Evolutionary conservation across 2,113 vertebrate species (phyloP).

Genomic region (Cebus imitator): DNA sequence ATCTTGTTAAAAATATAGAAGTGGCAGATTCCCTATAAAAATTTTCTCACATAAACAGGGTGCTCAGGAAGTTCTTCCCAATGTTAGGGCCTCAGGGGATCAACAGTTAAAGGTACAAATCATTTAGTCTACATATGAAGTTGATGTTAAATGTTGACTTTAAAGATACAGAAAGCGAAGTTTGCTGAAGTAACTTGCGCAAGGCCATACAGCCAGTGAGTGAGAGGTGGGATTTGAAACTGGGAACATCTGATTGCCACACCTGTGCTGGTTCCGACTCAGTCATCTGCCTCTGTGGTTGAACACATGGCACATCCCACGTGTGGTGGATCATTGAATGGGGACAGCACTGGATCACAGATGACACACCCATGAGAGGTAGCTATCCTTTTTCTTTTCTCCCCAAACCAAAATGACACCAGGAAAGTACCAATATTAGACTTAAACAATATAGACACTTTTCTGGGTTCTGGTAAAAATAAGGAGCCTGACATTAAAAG

Average conservation of each 20-base stretch:
- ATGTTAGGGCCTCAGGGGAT: neutral
- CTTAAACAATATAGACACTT: neutral
- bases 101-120: neutral
- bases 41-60: neutral
- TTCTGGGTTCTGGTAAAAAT: neutral
- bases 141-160: neutral
- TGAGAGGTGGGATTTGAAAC: neutral
- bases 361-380: neutral
- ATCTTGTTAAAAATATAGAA: conserved; percentile 23
- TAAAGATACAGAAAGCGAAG: neutral
- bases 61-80: neutral
- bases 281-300: neutral
- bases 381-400: neutral
- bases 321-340: neutral
- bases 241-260: neutral
- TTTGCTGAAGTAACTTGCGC: neutral
- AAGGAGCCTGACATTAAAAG: neutral
- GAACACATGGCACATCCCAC: neutral
- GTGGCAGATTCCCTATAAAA: neutral
- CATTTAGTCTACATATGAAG: neutral
- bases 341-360: neutral
- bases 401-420: neutral
- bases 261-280: neutral
- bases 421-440: neutral
- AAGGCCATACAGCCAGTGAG: neutral